Evolutionary conservation across 2,113 vertebrate genomes (phyloP).

Genomic region (Elgaria multicarinata): DNA sequence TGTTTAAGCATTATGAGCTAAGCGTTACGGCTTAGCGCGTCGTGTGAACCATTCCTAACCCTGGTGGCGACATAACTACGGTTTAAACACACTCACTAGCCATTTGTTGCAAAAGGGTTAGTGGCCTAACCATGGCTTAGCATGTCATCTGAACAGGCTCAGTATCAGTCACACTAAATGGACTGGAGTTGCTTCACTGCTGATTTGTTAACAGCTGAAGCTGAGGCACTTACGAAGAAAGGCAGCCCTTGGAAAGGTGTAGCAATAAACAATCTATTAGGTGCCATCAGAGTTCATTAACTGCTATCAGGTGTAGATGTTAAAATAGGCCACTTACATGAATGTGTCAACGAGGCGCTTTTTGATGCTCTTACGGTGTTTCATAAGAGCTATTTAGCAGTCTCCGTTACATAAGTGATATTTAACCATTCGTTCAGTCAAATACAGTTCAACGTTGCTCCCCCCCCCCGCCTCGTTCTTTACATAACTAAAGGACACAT

Average conservation of each 20-base stretch:
- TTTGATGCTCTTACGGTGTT: accelerated
- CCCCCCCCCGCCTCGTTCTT: not conserved
- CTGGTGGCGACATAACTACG: too few species aligned
- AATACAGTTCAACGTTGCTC: not conserved
- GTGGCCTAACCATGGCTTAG: too few species aligned
- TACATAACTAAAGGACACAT: not conserved
- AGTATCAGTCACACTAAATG: conserved; percentile 63
- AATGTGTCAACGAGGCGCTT: not conserved
- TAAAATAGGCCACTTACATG: conserved; percentile 6
- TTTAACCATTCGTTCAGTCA: not conserved
- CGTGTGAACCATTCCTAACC: too few species aligned
- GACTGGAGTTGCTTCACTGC: conserved; percentile 54
- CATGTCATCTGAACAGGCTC: too few species aligned
- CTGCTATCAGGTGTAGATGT: conserved; percentile 5
- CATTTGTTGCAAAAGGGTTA: too few species aligned
- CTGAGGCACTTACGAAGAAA: conserved; percentile 38
- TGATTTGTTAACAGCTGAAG: conserved; percentile 63
- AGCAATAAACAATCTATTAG: not conserved
- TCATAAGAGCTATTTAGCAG: accelerated
- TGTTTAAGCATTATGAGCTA: too few species aligned
- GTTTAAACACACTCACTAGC: too few species aligned
- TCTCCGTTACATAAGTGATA: not conserved
- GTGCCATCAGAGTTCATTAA: not conserved
- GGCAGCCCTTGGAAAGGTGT: not conserved
- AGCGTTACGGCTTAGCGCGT: too few species aligned